Evolutionary conservation across 1,140 invertebrate species (phyloP).

Genomic region (Lutraria rhynchaena): DNA sequence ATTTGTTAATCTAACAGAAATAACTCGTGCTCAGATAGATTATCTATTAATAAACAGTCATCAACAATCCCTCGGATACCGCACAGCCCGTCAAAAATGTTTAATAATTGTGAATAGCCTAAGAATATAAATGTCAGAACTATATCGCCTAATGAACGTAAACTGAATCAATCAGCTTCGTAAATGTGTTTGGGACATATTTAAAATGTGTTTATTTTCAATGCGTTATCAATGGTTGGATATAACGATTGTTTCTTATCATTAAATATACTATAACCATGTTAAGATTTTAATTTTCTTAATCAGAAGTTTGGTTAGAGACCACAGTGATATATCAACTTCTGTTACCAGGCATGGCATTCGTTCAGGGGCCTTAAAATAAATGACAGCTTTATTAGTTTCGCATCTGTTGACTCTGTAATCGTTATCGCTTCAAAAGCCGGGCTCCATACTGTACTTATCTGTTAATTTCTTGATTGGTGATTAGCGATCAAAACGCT

Average conservation of each 20-base stretch:
- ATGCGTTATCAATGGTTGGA: conserved; percentile 42
- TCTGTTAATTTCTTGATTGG: conserved; percentile 52
- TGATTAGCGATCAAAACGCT: conserved; percentile 48
- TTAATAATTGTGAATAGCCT: conserved; percentile 49
- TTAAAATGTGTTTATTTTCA: conserved; percentile 63
- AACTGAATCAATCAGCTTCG: conserved; percentile 50
- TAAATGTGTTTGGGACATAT: conserved; percentile 60
- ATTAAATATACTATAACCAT: conserved; percentile 40
- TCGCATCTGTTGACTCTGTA: conserved; percentile 51
- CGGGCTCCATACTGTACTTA: conserved; percentile 20
- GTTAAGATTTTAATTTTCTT: conserved; percentile 52
- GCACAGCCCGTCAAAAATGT: conserved; percentile 47
- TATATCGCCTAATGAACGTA: conserved; percentile 50
- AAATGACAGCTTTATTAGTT: conserved; percentile 47
- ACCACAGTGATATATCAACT: conserved; percentile 11
- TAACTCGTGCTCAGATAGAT: conserved; percentile 37
- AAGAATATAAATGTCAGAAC: conserved; percentile 43
- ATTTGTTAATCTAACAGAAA: conserved; percentile 43
- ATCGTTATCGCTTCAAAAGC: conserved; percentile 44
- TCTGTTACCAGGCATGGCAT: conserved; percentile 46
- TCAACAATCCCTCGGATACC: conserved; percentile 28
- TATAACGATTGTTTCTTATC: conserved; percentile 51
- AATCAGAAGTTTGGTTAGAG: conserved; percentile 29
- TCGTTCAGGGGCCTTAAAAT: conserved; percentile 29
- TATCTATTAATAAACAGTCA: conserved; percentile 48